A percentile compares a stretch with the other conserved stretches of the same genome.
Evolutionary conservation across 1,140 invertebrate genomes (phyloP).

Genomic region (Bombyx mori): DNA sequence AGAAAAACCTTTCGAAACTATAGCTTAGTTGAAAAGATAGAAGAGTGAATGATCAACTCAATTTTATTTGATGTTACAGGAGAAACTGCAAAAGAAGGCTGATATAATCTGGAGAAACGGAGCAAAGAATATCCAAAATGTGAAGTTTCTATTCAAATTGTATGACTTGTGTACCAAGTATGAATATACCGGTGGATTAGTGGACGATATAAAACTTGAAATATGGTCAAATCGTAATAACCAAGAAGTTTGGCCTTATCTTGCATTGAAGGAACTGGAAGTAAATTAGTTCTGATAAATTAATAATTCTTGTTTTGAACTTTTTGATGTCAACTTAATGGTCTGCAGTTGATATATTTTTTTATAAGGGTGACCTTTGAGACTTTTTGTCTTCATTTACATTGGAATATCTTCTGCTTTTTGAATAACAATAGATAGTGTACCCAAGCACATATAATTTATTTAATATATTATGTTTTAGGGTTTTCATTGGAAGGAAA

Average conservation of each 20-base stretch:
- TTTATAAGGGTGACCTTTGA: too few relatives aligned
- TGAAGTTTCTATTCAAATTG: slow-evolving; percentile 40
- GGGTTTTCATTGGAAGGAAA: slow-evolving; percentile 52
- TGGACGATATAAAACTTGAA: slow-evolving; percentile 40
- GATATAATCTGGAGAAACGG: slow-evolving; percentile 56
- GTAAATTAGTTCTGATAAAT: slow-evolving; percentile 20
- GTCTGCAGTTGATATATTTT: too few relatives aligned
- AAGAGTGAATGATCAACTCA: background rate
- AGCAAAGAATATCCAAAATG: slow-evolving; percentile 34
- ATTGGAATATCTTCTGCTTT: too few relatives aligned
- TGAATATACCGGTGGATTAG: slow-evolving; percentile 31
- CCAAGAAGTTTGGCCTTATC: slow-evolving; percentile 51
- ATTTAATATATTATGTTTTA: slow-evolving; percentile 18
- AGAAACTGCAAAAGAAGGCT: slow-evolving; percentile 46
- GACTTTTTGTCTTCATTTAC: too few relatives aligned
- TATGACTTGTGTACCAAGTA: slow-evolving; percentile 43
- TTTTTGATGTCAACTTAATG: background rate
- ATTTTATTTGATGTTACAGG: slow-evolving; percentile 24
- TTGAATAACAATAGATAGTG: too few relatives aligned
- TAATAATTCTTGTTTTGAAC: slow-evolving; percentile 4
- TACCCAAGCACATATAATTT: too few relatives aligned
- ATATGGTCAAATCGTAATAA: slow-evolving; percentile 42
- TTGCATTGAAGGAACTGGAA: slow-evolving; percentile 51
- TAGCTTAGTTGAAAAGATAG: too few relatives aligned
- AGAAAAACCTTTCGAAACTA: too few relatives aligned